Conservation (phyloP, 2,113 vertebrate genomes). For the Callipepla squamata region DNA sequence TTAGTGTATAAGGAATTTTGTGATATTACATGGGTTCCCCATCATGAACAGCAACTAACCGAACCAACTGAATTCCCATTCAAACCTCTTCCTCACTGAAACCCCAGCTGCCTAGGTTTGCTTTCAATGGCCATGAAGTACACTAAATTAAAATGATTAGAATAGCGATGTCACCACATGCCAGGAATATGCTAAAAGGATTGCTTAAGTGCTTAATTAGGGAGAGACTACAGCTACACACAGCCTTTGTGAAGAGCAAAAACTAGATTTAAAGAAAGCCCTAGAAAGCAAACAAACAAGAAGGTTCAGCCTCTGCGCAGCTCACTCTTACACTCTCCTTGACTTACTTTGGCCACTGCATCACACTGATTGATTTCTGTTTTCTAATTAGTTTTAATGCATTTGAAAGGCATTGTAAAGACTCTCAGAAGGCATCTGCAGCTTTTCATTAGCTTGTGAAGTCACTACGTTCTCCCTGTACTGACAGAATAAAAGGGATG, state of each 20-base stretch:
- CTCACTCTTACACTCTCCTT: neutral
- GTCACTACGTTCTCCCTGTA: neutral
- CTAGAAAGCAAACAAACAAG: neutral
- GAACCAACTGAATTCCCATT: neutral
- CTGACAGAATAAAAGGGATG: neutral
- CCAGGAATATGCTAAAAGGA: neutral
- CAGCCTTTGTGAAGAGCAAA: neutral
- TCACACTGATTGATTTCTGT: neutral
- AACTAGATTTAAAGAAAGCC: neutral
- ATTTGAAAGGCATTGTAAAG: neutral
- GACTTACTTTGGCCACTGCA: neutral
- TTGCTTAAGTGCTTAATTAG: neutral
- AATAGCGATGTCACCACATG: neutral
- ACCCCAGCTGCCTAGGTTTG: neutral
- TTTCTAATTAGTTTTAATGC: neutral
- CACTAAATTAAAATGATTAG: neutral
- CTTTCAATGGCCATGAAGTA: neutral
- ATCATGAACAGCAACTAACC: neutral
- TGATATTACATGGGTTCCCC: neutral
- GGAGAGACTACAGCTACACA: neutral
- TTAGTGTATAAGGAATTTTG: neutral
- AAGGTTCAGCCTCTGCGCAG: neutral
- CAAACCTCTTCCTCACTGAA: neutral
- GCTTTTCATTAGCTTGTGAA: neutral
- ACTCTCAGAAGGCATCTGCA: neutral